Percentiles rank a stretch among this genome's conserved stretches.
Evolutionary conservation across 2,113 vertebrate species (phyloP).

Genomic region (Tachycineta bicolor): DNA sequence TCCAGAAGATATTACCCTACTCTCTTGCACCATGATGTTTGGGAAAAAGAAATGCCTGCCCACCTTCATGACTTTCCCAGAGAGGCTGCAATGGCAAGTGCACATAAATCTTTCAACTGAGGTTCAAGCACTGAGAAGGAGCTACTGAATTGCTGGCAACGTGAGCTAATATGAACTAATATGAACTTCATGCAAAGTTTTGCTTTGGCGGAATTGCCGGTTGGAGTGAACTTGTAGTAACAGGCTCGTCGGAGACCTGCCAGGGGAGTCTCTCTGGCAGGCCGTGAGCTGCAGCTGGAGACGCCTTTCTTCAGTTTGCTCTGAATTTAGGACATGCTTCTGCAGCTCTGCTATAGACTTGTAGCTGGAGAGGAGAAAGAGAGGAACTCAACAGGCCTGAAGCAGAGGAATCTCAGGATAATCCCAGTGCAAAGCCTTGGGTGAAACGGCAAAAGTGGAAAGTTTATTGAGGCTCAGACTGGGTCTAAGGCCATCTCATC

Average conservation of each 20-base stretch:
- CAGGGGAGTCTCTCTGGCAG: slow-evolving; percentile 27
- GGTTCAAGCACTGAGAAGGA: background rate
- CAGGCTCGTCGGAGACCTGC: background rate
- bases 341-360: background rate
- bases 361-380: background rate
- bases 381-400: background rate
- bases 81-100: background rate
- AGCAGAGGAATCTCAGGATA: background rate
- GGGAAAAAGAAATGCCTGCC: background rate
- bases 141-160: slow-evolving; percentile 16
- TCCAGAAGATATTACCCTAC: background rate
- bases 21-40: background rate
- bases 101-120: background rate
- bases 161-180: slow-evolving; percentile 31
- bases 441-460: background rate
- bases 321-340: background rate
- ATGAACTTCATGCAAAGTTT: slow-evolving; percentile 21
- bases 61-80: background rate
- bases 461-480: background rate
- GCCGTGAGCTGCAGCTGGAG: background rate
- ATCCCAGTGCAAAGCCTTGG: background rate
- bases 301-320: background rate
- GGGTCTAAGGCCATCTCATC: background rate
- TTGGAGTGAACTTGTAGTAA: background rate
- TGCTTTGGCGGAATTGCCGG: background rate